Base-by-base conservation (phyloP, 2,888 invertebrate species). In the Frankliniella fusca region DNA sequence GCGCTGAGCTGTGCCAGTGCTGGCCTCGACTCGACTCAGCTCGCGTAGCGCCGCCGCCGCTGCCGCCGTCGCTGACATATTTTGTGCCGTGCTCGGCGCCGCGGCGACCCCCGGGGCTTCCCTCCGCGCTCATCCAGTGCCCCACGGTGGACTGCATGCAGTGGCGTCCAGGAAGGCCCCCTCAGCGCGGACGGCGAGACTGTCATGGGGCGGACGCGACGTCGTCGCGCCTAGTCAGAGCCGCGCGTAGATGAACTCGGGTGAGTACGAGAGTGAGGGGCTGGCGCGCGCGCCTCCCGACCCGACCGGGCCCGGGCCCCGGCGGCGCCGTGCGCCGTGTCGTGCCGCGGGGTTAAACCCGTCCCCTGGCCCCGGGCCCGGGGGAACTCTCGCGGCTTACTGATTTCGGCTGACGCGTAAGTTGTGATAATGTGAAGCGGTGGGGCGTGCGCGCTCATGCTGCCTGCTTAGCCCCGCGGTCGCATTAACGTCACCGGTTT, bases 121-220 rank as follows among this genome's bases (percentile, higher is more conserved):
- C 8, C 70, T 23, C 27, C 70, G 70, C 70, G 70, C 27, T 23
- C 12, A 12, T 61, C 61, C 15, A 61, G 61, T 61, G 61, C 61
- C 61, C 18, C 61, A 61, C 20, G 61, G 61, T 61, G 61, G 61
- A 61, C 61, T 61, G 61, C 61, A 61, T 61, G 61, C 61, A n/a
- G 61, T 18, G 61, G 61, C 61, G 61, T 18, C 61, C 61, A 18
- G 61, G 61, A 61, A 18, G 61, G 7, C 61, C 61, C 15, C 61
- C 61, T 18, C 61, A 61, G 61, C 61, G 61, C 61, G 15, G 61
- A 61, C 61, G 20, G 20, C 20, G 5, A n/a, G 61, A 18, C 61
- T 61, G 61, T 61, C 61, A 61, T 61, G 61, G 61, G 38, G 3
- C 61, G 61, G 20, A 61, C 18, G 18, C 61, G 61, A 7, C 70